Base-by-base conservation (phyloP, 2,888 invertebrate genomes). In the Allolobophora icterica region DNA sequence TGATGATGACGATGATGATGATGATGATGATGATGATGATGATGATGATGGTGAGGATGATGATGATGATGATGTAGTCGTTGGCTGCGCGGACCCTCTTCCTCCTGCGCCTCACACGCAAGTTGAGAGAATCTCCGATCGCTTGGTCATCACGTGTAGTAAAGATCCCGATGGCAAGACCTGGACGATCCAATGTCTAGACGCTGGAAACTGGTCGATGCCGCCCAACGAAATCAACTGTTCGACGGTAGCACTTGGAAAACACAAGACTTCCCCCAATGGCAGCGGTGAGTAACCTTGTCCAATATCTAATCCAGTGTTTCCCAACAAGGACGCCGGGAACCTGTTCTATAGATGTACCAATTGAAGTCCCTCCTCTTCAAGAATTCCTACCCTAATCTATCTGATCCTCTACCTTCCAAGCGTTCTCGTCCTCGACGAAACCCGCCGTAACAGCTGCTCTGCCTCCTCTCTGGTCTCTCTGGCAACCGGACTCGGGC, bases 61-160 rank as follows among this genome's bases (percentile, higher is more conserved):
- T 30, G 87, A 87, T 35, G 24, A 33, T 87, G 87, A 87, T 87
- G 87, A 33, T 35, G 87, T 87, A 87, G 38, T 87, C 24, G n/a
- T 87, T 34, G 87, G 87, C 0, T 87, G 87, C 24, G 35, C 87
- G 34, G 87, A 87, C 87, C 38, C 24, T 6, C 13, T 8, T 30
- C 87, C 87, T 38, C 34, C 34, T 87, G 8, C 35, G 87, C 87
- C 35, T 34, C 87, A 17, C 6, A 8, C 35, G 34, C 2, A 0
- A 1, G 87, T 87, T 6, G 35, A 87, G 34, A 87, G 87, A 87
- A 8, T 21, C 24, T 34, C 35, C 35, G 38, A 87, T 87, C 87
- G 87, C 15, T 35, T 87, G 19, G 24, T 24, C 6, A 13, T 87
- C 6, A 87, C 24, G 38, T 87, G 87, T 17, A 38, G 0, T 35